These are phyloP conservation scores for Cariama cristata DNA, from an alignment of 2,113 vertebrate genomes.

Conservation along the genomic window DNA sequence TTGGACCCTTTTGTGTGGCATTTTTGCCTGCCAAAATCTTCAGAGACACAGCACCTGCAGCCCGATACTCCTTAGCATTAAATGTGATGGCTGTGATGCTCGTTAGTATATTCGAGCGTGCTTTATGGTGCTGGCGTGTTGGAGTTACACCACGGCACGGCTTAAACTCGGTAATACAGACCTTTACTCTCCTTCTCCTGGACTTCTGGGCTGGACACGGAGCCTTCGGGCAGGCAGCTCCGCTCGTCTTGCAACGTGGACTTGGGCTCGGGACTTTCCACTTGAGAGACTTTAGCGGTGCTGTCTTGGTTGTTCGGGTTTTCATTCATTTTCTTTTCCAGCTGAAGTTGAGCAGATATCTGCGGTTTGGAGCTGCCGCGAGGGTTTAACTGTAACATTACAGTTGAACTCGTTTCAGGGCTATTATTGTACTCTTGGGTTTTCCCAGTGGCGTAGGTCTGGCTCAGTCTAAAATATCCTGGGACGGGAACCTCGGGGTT, in stretches of 20 bases:
- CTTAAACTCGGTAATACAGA: constrained; percentile 92
- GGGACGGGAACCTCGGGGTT: constrained; percentile 98
- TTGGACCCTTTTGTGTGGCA: constrained; percentile 9
- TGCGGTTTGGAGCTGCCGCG: constrained; percentile 92
- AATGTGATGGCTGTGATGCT: constrained; percentile 88
- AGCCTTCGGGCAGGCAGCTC: constrained; percentile 86
- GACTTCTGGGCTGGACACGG: constrained; percentile 93
- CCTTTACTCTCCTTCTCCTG: constrained; percentile 96
- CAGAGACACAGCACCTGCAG: constrained; percentile 74
- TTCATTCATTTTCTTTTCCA: constrained; percentile 91
- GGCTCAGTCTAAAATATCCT: constrained; percentile 99
- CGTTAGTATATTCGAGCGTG: constrained; percentile 86
- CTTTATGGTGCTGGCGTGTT: constrained; percentile 88
- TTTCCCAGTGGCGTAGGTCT: constrained; percentile 96
- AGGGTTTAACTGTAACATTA: constrained; percentile 93
- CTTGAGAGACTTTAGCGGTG: constrained; percentile 84
- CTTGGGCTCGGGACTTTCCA: constrained; percentile 88
- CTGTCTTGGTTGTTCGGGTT: constrained; percentile 82
- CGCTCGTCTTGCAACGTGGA: constrained; percentile 87
- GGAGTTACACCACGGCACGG: constrained; percentile 85
- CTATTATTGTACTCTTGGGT: constrained; percentile 93
- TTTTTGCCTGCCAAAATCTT: constrained; percentile 67
- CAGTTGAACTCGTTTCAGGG: constrained; percentile 89
- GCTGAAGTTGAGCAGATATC: constrained; percentile 86
- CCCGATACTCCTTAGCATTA: constrained; percentile 81